These are phyloP conservation scores for Drosophila diplacantha DNA, from an alignment of 2,888 invertebrate genomes.

Conservation along the genomic window DNA sequence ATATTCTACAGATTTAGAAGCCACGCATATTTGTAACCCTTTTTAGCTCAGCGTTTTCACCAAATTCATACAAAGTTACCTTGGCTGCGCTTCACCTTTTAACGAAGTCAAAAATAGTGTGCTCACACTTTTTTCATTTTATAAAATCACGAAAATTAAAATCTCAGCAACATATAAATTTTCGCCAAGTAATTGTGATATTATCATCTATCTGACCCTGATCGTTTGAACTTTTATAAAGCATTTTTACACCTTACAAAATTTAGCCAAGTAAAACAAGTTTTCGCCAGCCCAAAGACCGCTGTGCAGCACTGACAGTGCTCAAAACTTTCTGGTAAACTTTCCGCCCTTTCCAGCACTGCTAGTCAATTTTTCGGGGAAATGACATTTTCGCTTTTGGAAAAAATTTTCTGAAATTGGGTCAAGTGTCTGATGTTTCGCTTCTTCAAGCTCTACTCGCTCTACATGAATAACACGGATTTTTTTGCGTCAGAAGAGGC, in stretches of 20 bases:
- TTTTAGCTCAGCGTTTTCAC: no score
- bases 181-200: neutral
- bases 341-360: neutral
- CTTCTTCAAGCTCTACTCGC: slow-evolving; percentile 55
- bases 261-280: neutral
- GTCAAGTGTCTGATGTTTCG: slow-evolving; percentile 51
- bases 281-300: neutral
- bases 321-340: neutral
- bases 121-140: no score
- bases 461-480: slow-evolving; percentile 45
- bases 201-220: neutral
- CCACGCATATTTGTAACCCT: no score
- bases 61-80: no score
- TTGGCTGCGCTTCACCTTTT: no score
- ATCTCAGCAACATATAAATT: slow-evolving; percentile 1
- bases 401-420: neutral
- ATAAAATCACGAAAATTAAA: neutral
- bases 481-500: slow-evolving; percentile 11
- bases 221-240: neutral
- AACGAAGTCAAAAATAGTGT: no score
- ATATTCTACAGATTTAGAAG: no score
- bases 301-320: neutral
- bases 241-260: neutral
- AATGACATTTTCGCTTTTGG: neutral
- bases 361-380: neutral